Conservation (phyloP, 2,888 invertebrate genomes). For the Malachius bipustulatus region DNA sequence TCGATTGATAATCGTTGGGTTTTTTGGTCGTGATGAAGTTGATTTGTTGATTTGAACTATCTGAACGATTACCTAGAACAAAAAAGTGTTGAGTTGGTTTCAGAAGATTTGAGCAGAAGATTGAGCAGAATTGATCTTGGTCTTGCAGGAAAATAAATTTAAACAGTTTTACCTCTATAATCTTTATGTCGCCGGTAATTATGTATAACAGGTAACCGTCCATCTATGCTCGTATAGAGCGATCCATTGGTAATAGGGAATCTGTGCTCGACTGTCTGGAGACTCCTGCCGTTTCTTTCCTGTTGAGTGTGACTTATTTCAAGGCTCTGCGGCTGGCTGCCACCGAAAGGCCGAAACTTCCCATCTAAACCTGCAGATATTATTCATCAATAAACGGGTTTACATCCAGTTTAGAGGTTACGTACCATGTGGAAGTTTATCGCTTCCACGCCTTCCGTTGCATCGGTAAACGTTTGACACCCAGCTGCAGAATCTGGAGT, state of each 20-base stretch:
- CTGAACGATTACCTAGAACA: no score
- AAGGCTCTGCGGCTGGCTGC: conserved; percentile 34
- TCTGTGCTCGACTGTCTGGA: conserved; percentile 40
- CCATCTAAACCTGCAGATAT: conserved; percentile 41
- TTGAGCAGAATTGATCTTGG: no score
- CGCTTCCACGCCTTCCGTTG: conserved; percentile 28
- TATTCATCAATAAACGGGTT: conserved; percentile 2
- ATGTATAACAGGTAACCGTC: conserved; percentile 41
- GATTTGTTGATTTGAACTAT: no score
- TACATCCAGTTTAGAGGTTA: no score
- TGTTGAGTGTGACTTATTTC: conserved; percentile 26
- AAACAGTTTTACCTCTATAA: conserved; percentile 21
- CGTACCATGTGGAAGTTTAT: conserved; percentile 37
- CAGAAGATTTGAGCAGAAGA: no score
- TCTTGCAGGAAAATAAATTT: conserved; percentile 1
- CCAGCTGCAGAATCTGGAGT: conserved; percentile 45
- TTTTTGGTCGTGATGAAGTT: no score
- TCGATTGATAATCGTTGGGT: no score
- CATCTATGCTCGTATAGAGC: conserved; percentile 40
- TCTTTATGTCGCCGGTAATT: conserved; percentile 38
- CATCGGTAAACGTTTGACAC: conserved; percentile 42
- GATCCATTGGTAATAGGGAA: conserved; percentile 50
- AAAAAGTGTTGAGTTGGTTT: no score
- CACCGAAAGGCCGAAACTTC: conserved; percentile 45
- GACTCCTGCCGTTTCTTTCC: conserved; percentile 32